Evolutionary conservation across 1,140 invertebrate species (phyloP).

Genomic region (Halictus rubicundus): DNA sequence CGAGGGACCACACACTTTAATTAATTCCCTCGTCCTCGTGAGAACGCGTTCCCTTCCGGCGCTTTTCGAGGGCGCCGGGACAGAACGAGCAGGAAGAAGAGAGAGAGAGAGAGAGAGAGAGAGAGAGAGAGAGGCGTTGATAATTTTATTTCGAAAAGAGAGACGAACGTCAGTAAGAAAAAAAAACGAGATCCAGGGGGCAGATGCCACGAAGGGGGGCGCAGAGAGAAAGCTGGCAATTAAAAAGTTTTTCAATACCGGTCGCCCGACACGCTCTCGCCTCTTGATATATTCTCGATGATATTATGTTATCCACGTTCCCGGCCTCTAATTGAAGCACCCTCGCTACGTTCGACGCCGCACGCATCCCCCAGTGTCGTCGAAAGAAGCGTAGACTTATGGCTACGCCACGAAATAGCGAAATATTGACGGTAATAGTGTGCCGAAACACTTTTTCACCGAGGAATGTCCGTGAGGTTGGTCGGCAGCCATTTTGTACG

Average conservation of each 20-base stretch:
- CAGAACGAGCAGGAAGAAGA: not conserved
- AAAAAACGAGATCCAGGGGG: not conserved
- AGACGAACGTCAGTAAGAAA: not conserved
- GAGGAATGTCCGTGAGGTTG: too few relatives aligned
- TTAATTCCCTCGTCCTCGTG: constrained; percentile 51
- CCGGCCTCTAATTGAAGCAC: too few relatives aligned
- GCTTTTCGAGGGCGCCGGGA: constrained; percentile 26
- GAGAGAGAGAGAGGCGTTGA: not conserved
- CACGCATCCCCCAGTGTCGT: too few relatives aligned
- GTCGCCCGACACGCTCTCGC: not conserved
- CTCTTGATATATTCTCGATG: constrained; percentile 26
- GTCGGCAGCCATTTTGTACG: too few relatives aligned
- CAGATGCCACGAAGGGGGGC: not conserved
- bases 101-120: too few relatives aligned
- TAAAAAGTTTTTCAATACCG: constrained; percentile 53
- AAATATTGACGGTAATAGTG: too few relatives aligned
- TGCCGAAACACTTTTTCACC: too few relatives aligned
- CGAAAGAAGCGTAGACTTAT: too few relatives aligned
- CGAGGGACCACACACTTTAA: constrained; percentile 49
- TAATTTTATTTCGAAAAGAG: constrained; percentile 33
- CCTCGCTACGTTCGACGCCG: too few relatives aligned
- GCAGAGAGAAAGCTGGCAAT: constrained; percentile 22
- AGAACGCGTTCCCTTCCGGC: constrained; percentile 32
- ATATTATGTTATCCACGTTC: constrained; percentile 15
- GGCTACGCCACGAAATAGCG: too few relatives aligned